A percentile compares a stretch with the other conserved stretches of the same genome.
Evolutionary conservation across 2,113 vertebrate species (phyloP).

Genomic region (Petrocephalus zakoni): DNA sequence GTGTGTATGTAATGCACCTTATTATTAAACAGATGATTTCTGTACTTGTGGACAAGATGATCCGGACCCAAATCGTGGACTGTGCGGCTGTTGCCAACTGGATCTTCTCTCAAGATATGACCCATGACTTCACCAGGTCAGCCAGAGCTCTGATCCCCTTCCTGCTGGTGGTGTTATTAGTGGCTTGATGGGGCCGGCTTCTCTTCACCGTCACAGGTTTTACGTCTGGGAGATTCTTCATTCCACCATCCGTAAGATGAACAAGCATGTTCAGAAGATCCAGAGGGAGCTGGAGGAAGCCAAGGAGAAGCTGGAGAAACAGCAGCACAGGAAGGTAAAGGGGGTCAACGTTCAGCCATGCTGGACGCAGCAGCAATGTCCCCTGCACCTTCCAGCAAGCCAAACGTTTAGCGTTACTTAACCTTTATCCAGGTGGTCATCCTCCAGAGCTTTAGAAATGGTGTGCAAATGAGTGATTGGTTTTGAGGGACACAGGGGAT

Average conservation of each 20-base stretch:
- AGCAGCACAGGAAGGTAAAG: constrained; percentile 74
- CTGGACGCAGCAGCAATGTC: not conserved
- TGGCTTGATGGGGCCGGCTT: not conserved
- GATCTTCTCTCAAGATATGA: constrained; percentile 94
- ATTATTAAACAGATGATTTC: constrained; percentile 76
- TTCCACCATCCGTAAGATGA: constrained; percentile 97
- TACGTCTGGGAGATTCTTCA: constrained; percentile 96
- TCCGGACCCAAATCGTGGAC: constrained; percentile 93
- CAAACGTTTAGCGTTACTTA: not conserved
- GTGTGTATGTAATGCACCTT: not conserved
- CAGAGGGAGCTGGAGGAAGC: constrained; percentile 91
- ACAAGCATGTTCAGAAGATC: constrained; percentile 96
- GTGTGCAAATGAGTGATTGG: not conserved
- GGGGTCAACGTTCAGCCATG: not conserved
- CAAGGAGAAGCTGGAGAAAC: constrained; percentile 89
- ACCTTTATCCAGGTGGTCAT: not conserved
- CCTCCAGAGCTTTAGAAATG: not conserved
- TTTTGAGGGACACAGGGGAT: not conserved
- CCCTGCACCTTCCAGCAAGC: not conserved
- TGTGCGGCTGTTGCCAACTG: constrained; percentile 96
- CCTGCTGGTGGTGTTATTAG: not conserved
- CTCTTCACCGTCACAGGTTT: constrained; percentile 59
- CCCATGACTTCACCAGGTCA: constrained; percentile 93
- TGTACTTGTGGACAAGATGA: constrained; percentile 93
- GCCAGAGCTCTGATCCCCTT: not conserved